A percentile compares a stretch with the other conserved stretches of the same genome.
Conservation (phyloP, 2,113 vertebrate genomes). For the Podocnemis expansa region DNA sequence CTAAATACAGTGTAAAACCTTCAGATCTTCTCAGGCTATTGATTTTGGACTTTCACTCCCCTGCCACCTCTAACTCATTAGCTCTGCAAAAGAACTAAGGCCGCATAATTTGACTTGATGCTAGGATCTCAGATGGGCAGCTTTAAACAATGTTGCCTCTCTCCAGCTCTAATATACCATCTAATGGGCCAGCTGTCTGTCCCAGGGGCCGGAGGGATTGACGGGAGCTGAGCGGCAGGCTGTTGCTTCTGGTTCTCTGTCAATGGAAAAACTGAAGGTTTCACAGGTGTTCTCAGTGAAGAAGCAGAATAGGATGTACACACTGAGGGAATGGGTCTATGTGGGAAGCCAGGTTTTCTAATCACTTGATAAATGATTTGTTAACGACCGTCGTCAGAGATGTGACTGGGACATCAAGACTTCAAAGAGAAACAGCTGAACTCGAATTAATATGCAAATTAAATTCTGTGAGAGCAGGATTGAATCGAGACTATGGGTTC, state of each 20-base stretch:
- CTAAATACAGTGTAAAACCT: background rate
- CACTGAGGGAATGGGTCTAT: background rate
- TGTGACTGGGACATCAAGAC: too few species aligned
- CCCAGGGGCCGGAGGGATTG: background rate
- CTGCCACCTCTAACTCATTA: background rate
- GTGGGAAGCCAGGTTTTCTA: background rate
- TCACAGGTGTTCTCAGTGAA: fast-evolving
- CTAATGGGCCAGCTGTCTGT: slow-evolving; percentile 18
- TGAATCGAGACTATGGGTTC: too few species aligned
- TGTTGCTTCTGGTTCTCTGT: background rate
- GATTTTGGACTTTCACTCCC: slow-evolving; percentile 41
- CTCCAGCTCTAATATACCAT: background rate
- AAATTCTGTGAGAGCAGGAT: too few species aligned
- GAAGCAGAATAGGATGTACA: background rate
- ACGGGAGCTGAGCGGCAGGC: background rate
- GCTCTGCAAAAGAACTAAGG: slow-evolving; percentile 30
- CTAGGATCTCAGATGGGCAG: background rate
- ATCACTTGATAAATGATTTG: too few species aligned
- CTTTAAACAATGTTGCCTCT: background rate
- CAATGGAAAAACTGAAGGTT: background rate
- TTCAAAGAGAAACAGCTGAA: too few species aligned
- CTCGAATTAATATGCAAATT: too few species aligned
- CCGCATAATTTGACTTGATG: slow-evolving; percentile 18
- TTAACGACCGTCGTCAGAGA: too few species aligned
- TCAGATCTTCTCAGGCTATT: slow-evolving; percentile 48